Conservation (phyloP, 2,113 vertebrate species). For the Chinchilla lanigera region DNA sequence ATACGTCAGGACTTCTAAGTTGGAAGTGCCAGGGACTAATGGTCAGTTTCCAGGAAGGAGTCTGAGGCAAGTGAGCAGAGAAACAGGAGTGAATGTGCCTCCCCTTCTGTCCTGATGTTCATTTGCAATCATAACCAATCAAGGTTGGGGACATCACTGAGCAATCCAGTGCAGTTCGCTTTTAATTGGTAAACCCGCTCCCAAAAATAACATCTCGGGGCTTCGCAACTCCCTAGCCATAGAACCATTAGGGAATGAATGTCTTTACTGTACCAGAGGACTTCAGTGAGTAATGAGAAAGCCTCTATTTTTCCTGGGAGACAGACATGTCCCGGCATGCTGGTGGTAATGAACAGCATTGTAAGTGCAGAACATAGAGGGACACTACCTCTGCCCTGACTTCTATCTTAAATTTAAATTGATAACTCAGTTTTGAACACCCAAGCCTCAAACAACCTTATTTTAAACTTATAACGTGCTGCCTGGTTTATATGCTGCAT, state of each 20-base stretch:
- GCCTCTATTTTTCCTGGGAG: slow-evolving; percentile 78
- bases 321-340: slow-evolving; percentile 70
- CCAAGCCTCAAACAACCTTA: slow-evolving; percentile 5
- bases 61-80: neutral
- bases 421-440: slow-evolving; percentile 66
- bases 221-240: slow-evolving; percentile 73
- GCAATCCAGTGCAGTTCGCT: slow-evolving; percentile 55
- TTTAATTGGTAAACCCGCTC: slow-evolving; percentile 70
- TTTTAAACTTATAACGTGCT: slow-evolving; percentile 22
- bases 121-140: slow-evolving; percentile 60
- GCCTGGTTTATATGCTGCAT: slow-evolving; percentile 43
- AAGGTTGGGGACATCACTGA: slow-evolving; percentile 60
- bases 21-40: slow-evolving; percentile 19
- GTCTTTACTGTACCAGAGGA: slow-evolving; percentile 71
- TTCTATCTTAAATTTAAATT: slow-evolving; percentile 64
- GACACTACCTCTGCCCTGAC: slow-evolving; percentile 51
- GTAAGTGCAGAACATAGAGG: slow-evolving; percentile 31
- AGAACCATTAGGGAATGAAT: slow-evolving; percentile 76
- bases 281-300: slow-evolving; percentile 76
- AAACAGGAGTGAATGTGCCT: neutral
- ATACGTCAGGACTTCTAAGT: neutral
- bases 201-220: slow-evolving; percentile 81
- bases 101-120: slow-evolving; percentile 3
- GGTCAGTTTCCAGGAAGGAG: slow-evolving; percentile 32
- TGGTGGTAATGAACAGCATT: slow-evolving; percentile 69